Percentiles rank a stretch among this genome's conserved stretches.
Conservation (phyloP, 2,113 vertebrate genomes). For the Perccottus glenii region DNA sequence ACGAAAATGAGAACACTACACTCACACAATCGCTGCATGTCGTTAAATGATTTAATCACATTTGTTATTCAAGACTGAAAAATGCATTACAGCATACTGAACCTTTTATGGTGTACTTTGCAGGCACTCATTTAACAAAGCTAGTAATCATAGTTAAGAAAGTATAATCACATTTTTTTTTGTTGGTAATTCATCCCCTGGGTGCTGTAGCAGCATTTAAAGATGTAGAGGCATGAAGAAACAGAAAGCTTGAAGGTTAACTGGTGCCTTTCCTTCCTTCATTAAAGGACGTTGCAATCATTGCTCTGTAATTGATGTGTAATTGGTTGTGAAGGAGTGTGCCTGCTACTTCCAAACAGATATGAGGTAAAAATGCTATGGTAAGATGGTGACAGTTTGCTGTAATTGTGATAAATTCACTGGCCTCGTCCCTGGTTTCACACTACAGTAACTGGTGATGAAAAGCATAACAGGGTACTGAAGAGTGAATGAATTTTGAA, state of each 20-base stretch:
- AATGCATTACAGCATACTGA: slow-evolving; percentile 44
- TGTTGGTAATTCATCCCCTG: slow-evolving; percentile 57
- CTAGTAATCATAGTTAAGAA: slow-evolving; percentile 67
- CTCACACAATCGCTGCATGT: slow-evolving; percentile 47
- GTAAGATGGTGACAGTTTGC: slow-evolving; percentile 65
- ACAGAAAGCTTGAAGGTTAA: slow-evolving; percentile 71
- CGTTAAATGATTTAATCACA: slow-evolving; percentile 53
- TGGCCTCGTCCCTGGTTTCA: slow-evolving; percentile 52
- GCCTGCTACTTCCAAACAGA: slow-evolving; percentile 61
- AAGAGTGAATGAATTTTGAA: slow-evolving; percentile 28
- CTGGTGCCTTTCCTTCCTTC: slow-evolving; percentile 39
- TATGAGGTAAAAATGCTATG: slow-evolving; percentile 71
- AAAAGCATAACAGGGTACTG: slow-evolving; percentile 39
- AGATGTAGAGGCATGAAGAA: slow-evolving; percentile 53
- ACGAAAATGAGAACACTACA: slow-evolving; percentile 35
- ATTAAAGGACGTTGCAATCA: slow-evolving; percentile 71
- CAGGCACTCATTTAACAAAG: slow-evolving; percentile 55
- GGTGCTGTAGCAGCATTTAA: slow-evolving; percentile 50
- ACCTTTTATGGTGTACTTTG: slow-evolving; percentile 48
- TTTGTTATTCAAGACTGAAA: slow-evolving; percentile 56
- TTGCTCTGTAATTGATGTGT: slow-evolving; percentile 71
- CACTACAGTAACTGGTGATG: slow-evolving; percentile 57
- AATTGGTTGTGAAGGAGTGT: slow-evolving; percentile 77
- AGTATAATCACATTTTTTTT: slow-evolving; percentile 67
- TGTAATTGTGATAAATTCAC: slow-evolving; percentile 79